A percentile compares a stretch with the other conserved stretches of the same genome.
phyloP scores from a whole-genome alignment of 2,113 vertebrate genomes.

The Tichodroma muraria region DNA sequence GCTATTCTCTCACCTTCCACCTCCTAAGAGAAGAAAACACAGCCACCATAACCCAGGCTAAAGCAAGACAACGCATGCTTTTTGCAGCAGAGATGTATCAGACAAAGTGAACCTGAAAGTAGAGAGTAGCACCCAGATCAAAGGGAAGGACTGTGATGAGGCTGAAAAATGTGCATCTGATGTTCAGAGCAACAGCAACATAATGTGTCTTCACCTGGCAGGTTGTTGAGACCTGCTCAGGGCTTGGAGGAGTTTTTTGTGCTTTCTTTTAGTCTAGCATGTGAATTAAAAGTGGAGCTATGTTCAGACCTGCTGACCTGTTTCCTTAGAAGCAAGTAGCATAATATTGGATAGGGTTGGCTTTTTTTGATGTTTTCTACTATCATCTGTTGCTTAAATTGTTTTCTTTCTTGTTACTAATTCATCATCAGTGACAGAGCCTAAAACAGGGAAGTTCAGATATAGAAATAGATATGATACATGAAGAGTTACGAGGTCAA shows the following conservation, averaged over 20 bases:
- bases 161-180: neutral
- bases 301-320: neutral
- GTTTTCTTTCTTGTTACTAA: neutral
- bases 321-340: neutral
- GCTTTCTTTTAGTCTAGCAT: neutral
- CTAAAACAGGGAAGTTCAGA: neutral
- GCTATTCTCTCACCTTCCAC: neutral
- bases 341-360: neutral
- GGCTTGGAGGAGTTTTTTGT: neutral
- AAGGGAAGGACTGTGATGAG: neutral
- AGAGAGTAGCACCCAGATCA: neutral
- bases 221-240: neutral
- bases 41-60: neutral
- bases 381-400: neutral
- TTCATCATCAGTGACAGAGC: neutral
- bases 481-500: neutral
- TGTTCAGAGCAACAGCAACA: neutral
- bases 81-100: neutral
- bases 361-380: neutral
- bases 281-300: neutral
- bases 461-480: neutral
- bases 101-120: neutral
- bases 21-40: neutral
- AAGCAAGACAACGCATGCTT: neutral
- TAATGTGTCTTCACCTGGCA: neutral